Evolutionary conservation across 2,113 vertebrate genomes (phyloP), one percentile per base, ranked within the genome.

Genomic region (Chloroceryle aenea): DNA sequence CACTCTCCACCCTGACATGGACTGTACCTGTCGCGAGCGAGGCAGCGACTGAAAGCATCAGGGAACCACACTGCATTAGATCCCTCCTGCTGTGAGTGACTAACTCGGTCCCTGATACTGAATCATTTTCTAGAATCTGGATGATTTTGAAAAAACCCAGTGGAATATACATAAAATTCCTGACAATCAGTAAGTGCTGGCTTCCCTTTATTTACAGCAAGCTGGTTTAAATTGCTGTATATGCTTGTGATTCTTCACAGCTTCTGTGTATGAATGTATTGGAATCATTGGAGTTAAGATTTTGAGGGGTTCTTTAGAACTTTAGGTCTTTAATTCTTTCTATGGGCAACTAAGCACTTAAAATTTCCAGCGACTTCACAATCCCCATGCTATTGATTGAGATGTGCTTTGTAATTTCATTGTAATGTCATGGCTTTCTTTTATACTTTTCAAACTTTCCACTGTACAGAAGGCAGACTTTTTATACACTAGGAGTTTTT

Each of bases 101-200:
- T 64, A 23, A 32, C 38, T 81, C 45, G 2, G 50, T 6, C 58
- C 26, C 6, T 8, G 43, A 52, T 50, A 14, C 16, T 15, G 38
- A 89, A 86, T 50, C 9, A 26, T 21, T 52, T 69, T 67, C 29
- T 22, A 52, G 30, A 77, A 64, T 40, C 50, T 86, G 19, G 9
- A 30, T 1, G 30, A 38, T 89, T 83, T 14, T 86, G 84, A 92
- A 84, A 84, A 73, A 85, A 45, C 3, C 45, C 55, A 29, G 63
- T 85, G 93, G 89, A 92, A 80, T 43, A 76, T 2, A 23, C 3
- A 45, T 32, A 63, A 47, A 90, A 82, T 50, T 45, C 14, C 38
- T 75, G 62, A 40, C 56, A 69, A 38, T 43, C 84, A 85, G 93
- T 92, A 95, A 96, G 93, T 92, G 77, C 48, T 4, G 19, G 32